These are phyloP conservation scores for Drosophila lacteicornis DNA, from an alignment of 1,140 invertebrate genomes.

Conservation along the genomic window DNA sequence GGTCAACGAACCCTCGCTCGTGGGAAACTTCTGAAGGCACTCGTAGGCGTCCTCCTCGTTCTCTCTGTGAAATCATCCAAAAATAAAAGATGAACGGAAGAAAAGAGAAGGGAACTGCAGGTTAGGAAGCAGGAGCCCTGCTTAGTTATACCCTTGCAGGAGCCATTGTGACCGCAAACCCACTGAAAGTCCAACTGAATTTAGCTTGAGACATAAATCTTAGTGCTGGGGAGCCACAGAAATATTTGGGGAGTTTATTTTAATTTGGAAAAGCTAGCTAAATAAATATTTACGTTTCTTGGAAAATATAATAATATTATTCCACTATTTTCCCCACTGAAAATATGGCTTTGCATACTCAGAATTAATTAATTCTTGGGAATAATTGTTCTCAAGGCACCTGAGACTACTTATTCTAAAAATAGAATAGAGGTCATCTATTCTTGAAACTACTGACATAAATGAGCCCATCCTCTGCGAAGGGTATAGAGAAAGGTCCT, in stretches of 20 bases:
- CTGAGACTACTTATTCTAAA: neutral
- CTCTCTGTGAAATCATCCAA: constrained; percentile 38
- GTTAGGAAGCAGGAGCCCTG: neutral
- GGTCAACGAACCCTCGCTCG: constrained; percentile 69
- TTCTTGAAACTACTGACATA: neutral
- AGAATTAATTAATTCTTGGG: neutral
- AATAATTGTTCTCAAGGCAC: neutral
- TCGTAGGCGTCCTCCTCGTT: constrained; percentile 57
- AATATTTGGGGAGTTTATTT: neutral
- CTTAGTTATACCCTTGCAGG: constrained; percentile 1
- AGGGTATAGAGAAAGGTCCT: constrained; percentile 20
- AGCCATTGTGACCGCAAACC: neutral
- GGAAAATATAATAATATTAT: neutral
- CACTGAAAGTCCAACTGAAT: neutral
- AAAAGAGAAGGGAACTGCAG: constrained; percentile 7
- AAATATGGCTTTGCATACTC: no score
- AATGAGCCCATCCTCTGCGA: neutral
- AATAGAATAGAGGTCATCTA: neutral
- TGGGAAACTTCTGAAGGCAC: constrained; percentile 49
- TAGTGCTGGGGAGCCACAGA: no score
- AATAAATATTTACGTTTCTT: neutral
- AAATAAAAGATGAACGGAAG: constrained; percentile 13
- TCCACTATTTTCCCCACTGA: neutral
- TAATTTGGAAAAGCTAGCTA: neutral
- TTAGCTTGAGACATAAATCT: neutral